These are phyloP conservation scores for Passerina amoena DNA, from an alignment of 2,113 vertebrate genomes.

Conservation along the genomic window DNA sequence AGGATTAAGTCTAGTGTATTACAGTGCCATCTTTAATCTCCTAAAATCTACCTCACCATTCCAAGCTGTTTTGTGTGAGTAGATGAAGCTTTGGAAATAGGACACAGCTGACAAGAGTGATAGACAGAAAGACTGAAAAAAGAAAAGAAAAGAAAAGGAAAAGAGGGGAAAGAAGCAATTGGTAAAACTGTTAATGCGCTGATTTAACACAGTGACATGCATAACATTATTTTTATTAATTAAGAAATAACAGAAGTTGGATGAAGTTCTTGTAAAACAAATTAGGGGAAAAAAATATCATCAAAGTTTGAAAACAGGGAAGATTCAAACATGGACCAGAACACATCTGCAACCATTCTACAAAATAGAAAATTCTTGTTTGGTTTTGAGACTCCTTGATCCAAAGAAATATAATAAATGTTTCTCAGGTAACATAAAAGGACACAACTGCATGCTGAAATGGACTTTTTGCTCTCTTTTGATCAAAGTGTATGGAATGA, in stretches of 20 bases:
- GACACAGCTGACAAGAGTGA: slow-evolving; percentile 51
- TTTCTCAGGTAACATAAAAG: not conserved
- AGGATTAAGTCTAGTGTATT: slow-evolving; percentile 51
- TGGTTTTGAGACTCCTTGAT: not conserved
- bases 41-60: slow-evolving; percentile 55
- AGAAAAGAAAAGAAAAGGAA: too few species aligned
- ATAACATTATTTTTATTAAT: not conserved
- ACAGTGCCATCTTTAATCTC: slow-evolving; percentile 54
- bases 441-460: not conserved
- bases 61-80: slow-evolving; percentile 34
- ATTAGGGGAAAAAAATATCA: not conserved
- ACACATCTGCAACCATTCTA: not conserved
- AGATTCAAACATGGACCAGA: not conserved
- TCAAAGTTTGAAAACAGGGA: not conserved
- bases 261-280: not conserved
- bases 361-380: not conserved
- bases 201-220: not conserved
- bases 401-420: not conserved
- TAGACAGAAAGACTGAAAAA: not conserved
- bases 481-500: not conserved
- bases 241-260: not conserved
- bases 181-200: not conserved
- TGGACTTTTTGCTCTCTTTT: not conserved
- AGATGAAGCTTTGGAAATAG: slow-evolving; percentile 56
- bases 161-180: not conserved